Conservation (phyloP, 1,140 invertebrate genomes). For the Rhopalosiphum maidis region DNA sequence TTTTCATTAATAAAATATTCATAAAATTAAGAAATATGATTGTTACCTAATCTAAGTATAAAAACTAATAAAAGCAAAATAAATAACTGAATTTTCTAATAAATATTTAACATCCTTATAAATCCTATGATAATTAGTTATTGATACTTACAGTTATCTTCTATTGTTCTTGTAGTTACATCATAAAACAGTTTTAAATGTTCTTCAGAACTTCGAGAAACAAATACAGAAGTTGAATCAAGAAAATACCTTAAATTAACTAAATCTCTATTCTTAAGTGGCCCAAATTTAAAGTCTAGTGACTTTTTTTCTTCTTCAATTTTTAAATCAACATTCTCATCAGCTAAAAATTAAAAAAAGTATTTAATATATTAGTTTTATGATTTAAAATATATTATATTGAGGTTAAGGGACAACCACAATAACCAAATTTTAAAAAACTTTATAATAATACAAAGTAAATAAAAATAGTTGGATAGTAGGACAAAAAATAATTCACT, state of each 20-base stretch:
- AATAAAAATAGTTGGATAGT: no score
- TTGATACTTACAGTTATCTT: constrained; percentile 4
- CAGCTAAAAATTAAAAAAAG: neutral
- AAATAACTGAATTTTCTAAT: no score
- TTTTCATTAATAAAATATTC: no score
- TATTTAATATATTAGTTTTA: neutral
- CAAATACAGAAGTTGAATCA: constrained; percentile 14
- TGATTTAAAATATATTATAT: no score
- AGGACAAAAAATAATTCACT: no score
- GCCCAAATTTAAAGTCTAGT: neutral
- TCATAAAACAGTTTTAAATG: neutral
- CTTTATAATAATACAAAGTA: no score
- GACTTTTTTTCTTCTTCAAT: neutral
- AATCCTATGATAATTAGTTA: neutral
- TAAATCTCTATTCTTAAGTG: constrained; percentile 19
- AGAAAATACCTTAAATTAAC: constrained; percentile 18
- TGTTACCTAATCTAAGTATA: no score
- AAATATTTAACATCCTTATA: no score
- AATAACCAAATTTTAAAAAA: no score
- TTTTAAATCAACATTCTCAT: neutral
- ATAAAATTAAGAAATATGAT: no score
- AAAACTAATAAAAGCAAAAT: no score
- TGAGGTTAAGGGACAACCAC: no score
- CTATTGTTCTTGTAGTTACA: neutral
- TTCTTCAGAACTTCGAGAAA: constrained; percentile 18